These are phyloP conservation scores for Microdon myrmicae DNA, from an alignment of 2,888 invertebrate species.

Conservation along the genomic window DNA sequence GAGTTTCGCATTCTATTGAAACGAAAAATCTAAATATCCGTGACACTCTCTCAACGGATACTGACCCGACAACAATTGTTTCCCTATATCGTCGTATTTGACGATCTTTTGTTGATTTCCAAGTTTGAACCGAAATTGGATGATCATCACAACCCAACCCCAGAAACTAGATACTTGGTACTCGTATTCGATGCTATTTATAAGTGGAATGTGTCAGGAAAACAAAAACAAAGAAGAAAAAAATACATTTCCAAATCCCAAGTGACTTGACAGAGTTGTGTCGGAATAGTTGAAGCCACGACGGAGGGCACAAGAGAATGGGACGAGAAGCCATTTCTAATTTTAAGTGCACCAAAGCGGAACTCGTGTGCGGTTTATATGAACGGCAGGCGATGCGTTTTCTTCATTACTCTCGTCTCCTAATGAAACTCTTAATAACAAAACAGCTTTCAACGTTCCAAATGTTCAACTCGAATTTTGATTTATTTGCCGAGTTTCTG, in stretches of 20 bases:
- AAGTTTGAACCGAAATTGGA: conserved; percentile 5
- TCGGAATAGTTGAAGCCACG: too few species aligned
- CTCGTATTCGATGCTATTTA: conserved; percentile 23
- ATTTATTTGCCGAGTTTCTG: too few species aligned
- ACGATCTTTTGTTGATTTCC: background rate
- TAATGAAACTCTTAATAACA: too few species aligned
- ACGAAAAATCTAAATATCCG: conserved; percentile 7
- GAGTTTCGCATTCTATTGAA: conserved; percentile 7
- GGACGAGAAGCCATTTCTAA: conserved; percentile 41
- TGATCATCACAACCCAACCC: conserved; percentile 32
- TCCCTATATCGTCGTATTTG: too few species aligned
- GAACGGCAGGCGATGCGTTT: conserved; percentile 41
- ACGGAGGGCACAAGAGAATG: background rate
- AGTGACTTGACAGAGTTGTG: background rate
- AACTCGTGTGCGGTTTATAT: conserved; percentile 27
- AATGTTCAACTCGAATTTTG: too few species aligned
- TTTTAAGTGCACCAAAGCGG: conserved; percentile 48
- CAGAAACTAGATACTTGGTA: conserved; percentile 17
- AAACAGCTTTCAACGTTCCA: too few species aligned
- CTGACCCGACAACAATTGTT: conserved; percentile 30
- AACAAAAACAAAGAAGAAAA: too few species aligned
- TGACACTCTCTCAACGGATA: conserved; percentile 31
- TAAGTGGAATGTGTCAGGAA: conserved; percentile 27
- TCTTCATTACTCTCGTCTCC: too few species aligned
- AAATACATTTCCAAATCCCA: conserved; percentile 12